Conservation (phyloP, 2,113 vertebrate genomes). For the Alligator mississippiensis region DNA sequence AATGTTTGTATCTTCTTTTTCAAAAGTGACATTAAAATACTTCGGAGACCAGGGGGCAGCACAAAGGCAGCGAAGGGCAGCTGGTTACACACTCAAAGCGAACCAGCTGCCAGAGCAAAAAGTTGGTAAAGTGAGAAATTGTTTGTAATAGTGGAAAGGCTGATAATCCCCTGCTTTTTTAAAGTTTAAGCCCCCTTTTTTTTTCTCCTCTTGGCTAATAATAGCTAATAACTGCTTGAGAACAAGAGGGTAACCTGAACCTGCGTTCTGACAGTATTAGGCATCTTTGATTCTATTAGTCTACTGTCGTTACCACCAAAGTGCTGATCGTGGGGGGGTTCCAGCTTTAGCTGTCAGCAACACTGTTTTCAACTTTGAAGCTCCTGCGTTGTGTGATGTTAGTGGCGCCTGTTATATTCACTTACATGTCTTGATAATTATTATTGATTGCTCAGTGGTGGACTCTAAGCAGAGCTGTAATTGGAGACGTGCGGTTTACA, state of each 20-base stretch:
- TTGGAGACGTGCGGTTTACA: neutral
- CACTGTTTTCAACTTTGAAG: constrained; percentile 55
- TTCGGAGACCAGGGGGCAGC: constrained; percentile 76
- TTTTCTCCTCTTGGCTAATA: constrained; percentile 67
- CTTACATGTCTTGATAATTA: constrained; percentile 33
- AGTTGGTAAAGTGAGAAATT: constrained; percentile 72
- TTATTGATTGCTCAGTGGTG: constrained; percentile 34
- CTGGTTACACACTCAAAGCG: constrained; percentile 57
- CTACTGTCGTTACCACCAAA: constrained; percentile 66
- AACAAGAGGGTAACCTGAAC: constrained; percentile 64
- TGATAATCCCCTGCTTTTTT: constrained; percentile 74
- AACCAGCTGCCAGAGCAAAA: constrained; percentile 72
- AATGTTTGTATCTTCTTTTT: constrained; percentile 46
- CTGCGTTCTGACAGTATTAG: constrained; percentile 60
- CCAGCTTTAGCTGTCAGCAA: constrained; percentile 66
- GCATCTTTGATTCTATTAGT: constrained; percentile 69
- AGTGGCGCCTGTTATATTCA: constrained; percentile 7
- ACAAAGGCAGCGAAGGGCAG: constrained; percentile 66
- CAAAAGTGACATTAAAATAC: constrained; percentile 71
- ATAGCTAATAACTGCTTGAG: constrained; percentile 71
- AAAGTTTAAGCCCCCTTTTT: constrained; percentile 61
- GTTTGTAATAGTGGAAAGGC: constrained; percentile 71
- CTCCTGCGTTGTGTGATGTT: constrained; percentile 29
- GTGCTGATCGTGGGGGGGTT: constrained; percentile 56
- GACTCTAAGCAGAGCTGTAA: neutral